phyloP scores from a whole-genome alignment of 2,888 invertebrate species.

The Drosophila demipolita region DNA sequence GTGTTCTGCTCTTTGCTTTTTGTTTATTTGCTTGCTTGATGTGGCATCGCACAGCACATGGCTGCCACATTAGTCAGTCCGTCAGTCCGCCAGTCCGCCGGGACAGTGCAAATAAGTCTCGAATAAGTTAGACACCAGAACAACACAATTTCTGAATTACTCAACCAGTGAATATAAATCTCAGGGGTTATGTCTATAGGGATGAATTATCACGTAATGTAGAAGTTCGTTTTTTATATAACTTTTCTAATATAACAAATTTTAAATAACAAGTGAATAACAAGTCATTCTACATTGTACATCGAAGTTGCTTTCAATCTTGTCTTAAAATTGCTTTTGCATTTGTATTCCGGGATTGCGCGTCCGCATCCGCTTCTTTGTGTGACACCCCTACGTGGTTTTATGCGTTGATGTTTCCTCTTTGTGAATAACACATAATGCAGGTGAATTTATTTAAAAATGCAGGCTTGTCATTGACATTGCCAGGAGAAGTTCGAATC shows the following conservation, averaged over 20 bases:
- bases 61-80: slow-evolving; percentile 23
- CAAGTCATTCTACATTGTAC: neutral
- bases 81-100: slow-evolving; percentile 7
- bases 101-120: neutral
- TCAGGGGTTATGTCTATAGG: neutral
- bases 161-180: neutral
- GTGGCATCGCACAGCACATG: slow-evolving; percentile 31
- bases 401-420: slow-evolving; percentile 21
- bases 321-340: slow-evolving; percentile 4
- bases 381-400: slow-evolving; percentile 22
- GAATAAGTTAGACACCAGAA: neutral
- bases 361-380: slow-evolving; percentile 36
- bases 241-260: neutral
- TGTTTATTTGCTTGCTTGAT: slow-evolving; percentile 28
- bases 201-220: neutral
- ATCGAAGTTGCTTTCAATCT: neutral
- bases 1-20: slow-evolving; percentile 4
- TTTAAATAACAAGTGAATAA: neutral
- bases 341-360: slow-evolving; percentile 24
- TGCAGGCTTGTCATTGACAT: slow-evolving; percentile 50
- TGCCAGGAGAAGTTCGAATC: slow-evolving; percentile 37
- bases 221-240: neutral
- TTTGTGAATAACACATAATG: slow-evolving; percentile 18
- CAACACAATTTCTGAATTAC: neutral
- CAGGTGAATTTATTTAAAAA: slow-evolving; percentile 20